phyloP scores from a whole-genome alignment of 2,797 vertebrate genomes.

The Rachycentron canadum region DNA sequence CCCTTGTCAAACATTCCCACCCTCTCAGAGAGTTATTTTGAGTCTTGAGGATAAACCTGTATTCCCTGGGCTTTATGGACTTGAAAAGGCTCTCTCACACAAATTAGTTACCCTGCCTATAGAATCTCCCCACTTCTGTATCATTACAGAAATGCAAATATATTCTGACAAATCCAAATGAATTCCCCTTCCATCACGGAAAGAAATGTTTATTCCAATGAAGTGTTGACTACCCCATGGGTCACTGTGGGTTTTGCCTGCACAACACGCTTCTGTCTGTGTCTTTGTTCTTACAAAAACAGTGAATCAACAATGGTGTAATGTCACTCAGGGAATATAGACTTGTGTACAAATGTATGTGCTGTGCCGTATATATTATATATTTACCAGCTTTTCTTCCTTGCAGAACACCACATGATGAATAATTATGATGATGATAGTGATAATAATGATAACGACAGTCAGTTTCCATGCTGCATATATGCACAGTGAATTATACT shows the following conservation, averaged over 20 bases:
- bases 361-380: not conserved
- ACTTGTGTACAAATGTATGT: slow-evolving; percentile 13
- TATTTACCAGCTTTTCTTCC: not conserved
- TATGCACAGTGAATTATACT: not conserved
- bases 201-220: slow-evolving; percentile 62
- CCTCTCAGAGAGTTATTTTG: slow-evolving; percentile 71
- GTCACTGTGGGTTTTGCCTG: slow-evolving; percentile 40
- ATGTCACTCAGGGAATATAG: slow-evolving; percentile 11
- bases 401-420: not conserved
- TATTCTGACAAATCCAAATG: slow-evolving; percentile 54
- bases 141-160: slow-evolving; percentile 73
- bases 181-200: slow-evolving; percentile 52
- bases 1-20: slow-evolving; percentile 69
- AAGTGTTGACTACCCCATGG: slow-evolving; percentile 53
- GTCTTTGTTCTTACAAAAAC: slow-evolving; percentile 12
- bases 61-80: slow-evolving; percentile 45
- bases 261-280: slow-evolving; percentile 13
- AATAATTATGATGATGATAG: slow-evolving; percentile 6
- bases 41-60: slow-evolving; percentile 71
- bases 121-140: slow-evolving; percentile 48
- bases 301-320: slow-evolving; percentile 3
- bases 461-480: not conserved
- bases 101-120: slow-evolving; percentile 61
- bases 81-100: slow-evolving; percentile 62
- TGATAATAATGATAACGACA: slow-evolving; percentile 1